These are phyloP conservation scores for Mormyrops boulengeri DNA, from an alignment of 2,797 vertebrate genomes.

Conservation along the genomic window DNA sequence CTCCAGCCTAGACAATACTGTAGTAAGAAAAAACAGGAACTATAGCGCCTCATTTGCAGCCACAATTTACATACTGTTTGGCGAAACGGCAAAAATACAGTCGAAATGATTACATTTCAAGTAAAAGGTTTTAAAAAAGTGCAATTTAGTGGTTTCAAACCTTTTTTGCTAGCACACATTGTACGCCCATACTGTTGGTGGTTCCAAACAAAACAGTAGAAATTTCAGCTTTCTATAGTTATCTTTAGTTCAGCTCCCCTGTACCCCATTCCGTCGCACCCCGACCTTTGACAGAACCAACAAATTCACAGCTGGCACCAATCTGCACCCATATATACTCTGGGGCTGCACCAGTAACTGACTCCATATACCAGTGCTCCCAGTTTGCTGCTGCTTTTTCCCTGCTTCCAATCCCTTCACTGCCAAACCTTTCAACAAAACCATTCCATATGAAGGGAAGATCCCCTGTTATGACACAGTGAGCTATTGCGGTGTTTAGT, in stretches of 20 bases:
- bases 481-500: slow-evolving; percentile 9
- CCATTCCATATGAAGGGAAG: slow-evolving; percentile 10
- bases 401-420: not conserved
- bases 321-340: not conserved
- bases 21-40: not conserved
- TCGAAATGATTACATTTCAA: slow-evolving; percentile 12
- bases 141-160: slow-evolving; percentile 6
- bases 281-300: not conserved
- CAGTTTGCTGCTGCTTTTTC: not conserved
- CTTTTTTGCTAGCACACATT: not conserved
- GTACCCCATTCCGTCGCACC: not conserved
- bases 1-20: not conserved
- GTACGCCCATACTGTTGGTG: not conserved
- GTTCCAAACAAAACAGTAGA: slow-evolving; percentile 2
- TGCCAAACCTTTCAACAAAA: slow-evolving; percentile 7
- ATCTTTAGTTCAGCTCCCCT: not conserved
- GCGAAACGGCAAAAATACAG: not conserved
- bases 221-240: not conserved
- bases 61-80: slow-evolving; percentile 1
- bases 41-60: not conserved
- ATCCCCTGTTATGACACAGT: not conserved
- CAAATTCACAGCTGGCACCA: slow-evolving; percentile 8
- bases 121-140: not conserved
- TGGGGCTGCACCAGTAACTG: not conserved
- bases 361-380: not conserved